Evolutionary conservation across 2,113 vertebrate species (phyloP), one percentile per base, ranked within the genome.

Genomic region (Barbus barbus): DNA sequence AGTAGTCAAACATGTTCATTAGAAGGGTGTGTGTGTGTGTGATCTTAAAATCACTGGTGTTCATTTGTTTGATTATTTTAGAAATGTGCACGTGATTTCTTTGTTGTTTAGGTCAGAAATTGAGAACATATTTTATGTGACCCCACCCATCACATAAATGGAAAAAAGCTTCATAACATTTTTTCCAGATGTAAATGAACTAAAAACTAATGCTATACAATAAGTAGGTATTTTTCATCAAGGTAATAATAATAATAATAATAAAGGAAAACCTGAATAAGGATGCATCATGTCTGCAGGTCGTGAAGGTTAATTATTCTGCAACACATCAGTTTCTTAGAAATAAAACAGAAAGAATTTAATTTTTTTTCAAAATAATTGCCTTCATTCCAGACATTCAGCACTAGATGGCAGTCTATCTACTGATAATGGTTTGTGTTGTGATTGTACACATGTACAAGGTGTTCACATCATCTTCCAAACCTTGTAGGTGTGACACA

Each of bases 311-410:
- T 99, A 96, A 18, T 97, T 97, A 94, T 98, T 98, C 93, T 22
- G 90, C 93, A 96, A 96, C 92, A 96, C 92, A 93, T 98, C 97
- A 1, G 96, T 98, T 92, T 99, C 96, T 97, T 99, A 85, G 16
- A 75, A 12, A 20, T 75, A 46, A 13, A 11, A 26, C 61, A 36
- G 81, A 9, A 51, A 53, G 51, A 53, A n/a, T 67, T 61, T 26
- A 1, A 22, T 0, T 9, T 20, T 14, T n/a, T 31, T 76, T 51
- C 26, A 11, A 51, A 75, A 51, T 31, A 18, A 33, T 33, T 71
- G 20, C 20, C 8, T 1, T 11, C 58, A 63, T 46, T 36, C 5
- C 44, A 31, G 22, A 31, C 28, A 56, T 56, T 77, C 28, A 84
- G 89, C 93, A 89, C 89, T 89, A 92, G 92, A 91, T 90, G 91